Evolutionary conservation across 2,888 invertebrate genomes (phyloP), one percentile per base, ranked within the genome.

Genomic region (Drepana falcataria): DNA sequence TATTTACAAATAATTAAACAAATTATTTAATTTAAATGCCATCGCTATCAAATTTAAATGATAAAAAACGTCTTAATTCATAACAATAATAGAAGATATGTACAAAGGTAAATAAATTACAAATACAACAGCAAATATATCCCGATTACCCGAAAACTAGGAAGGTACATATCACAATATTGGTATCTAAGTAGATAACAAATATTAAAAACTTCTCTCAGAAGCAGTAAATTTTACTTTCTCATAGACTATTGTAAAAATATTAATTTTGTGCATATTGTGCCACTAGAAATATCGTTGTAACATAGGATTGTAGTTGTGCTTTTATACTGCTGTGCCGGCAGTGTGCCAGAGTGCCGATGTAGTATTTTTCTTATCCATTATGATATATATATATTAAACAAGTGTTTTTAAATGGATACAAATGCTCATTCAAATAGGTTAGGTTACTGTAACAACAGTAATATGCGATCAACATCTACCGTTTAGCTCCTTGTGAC

Each of bases 281-380:
- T 71, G 67, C 68, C 48, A 48, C 3, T 9, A 44, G 44, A 9
- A 6, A 9, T 44, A 6, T 6, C 9, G 21, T 44, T 6, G 9
- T 2, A 44, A 44, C 9, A 9, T 44, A 9, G 2, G 5, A 7
- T 6, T 7, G 2, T 62, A 64, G 62, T 73, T 73, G 73, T 77
- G 74, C 69, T 70, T 61, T 66, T 59, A 59, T 49, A 70, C 64
- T 70, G 68, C 69, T 65, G 60, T 64, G 64, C 66, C 73, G 79
- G 81, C 81, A 5, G 4, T 37, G 4, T 37, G 37, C 21, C 21
- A 21, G 21, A 21, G 21, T 21, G 21, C 21, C 21, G 21, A 1
- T 21, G 21, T 21, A 21, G 21, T 21, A 21, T 21, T 21, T 21
- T 21, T 21, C 21, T 21, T 21, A 21, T 21, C 21, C 21, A 21